Base-by-base conservation (phyloP, 1,140 invertebrate species). In the Araneus ventricosus region DNA sequence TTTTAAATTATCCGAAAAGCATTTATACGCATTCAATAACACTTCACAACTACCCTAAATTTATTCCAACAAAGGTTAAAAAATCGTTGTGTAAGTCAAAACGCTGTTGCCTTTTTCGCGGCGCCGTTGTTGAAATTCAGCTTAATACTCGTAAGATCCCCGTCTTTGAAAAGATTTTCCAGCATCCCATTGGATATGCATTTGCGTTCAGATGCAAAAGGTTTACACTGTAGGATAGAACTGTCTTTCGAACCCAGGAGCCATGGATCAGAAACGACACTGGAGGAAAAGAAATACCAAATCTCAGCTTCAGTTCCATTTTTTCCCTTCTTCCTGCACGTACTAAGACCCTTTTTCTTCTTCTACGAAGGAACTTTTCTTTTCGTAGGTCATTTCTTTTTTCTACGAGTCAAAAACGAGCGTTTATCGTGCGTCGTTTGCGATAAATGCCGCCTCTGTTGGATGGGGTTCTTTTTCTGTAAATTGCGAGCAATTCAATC, bases 401-500 rank as follows among this genome's bases (percentile, higher is more conserved):
- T 17, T 41, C 61, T 45, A 27, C 34, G 52, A 91, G 89, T 92
- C 90, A 85, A 92, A 92, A 85, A 92, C 63, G 90, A 86, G 80
- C 90, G 90, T 92, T 92, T 92, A 92, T 92, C 90, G 80, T 70
- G 90, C 90, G 82, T 59, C 82, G 84, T 92, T 92, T 92, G 90
- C 90, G 90, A 92, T 92, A 92, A 92, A 92, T 86, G 90, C 90
- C 82, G 52, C 70, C 79, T 82, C 57, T 41, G 45, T 75, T 82
- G 52, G 79, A 92, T 82, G 59, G 90, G 70, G 37, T 92, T 92
- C 63, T 92, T 92, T 91, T 92, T 30, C 82, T 52, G 90, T 92
- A 92, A 92, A 92, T 92, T 92, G 90, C 61, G 24, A 85, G 90
- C 90, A 92, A 92, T 92, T 92, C 90, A 92, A 86, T 92, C 90